phyloP scores from a whole-genome alignment of 2,888 invertebrate species.

The Nematopogon swammerdamellus region DNA sequence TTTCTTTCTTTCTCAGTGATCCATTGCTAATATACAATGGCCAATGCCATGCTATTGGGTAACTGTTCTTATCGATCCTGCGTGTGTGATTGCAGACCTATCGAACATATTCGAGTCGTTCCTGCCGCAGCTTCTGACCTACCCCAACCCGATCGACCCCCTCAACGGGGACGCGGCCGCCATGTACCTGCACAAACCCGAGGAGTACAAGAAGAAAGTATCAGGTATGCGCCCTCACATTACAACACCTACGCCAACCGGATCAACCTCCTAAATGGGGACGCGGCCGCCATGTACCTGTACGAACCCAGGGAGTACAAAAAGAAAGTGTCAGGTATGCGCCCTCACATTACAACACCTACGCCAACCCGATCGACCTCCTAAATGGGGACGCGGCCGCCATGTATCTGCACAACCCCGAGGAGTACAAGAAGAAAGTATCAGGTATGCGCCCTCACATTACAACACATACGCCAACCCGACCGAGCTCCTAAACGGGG shows the following conservation, averaged over 20 bases:
- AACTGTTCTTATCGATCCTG: no score
- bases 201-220: constrained; percentile 99
- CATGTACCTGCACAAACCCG: constrained; percentile 99
- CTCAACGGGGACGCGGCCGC: constrained; percentile 99
- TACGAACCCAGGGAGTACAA: constrained; percentile 99
- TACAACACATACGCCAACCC: constrained; percentile 99
- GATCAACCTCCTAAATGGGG: constrained; percentile 98
- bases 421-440: constrained; percentile 99
- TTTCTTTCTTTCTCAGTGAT: no score
- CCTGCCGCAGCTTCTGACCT: constrained; percentile 97
- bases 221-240: constrained; percentile 66
- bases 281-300: constrained; percentile 98
- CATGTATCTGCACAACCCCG: constrained; percentile 99
- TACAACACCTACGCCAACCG: constrained; percentile 99
- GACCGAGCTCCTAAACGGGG: constrained; percentile 98
- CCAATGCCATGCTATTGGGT: no score
- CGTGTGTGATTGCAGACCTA: constrained; percentile 74
- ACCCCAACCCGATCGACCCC: constrained; percentile 99
- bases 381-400: constrained; percentile 99
- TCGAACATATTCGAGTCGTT: constrained; percentile 99
- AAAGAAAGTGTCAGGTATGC: constrained; percentile 89
- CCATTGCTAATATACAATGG: no score
- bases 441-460: constrained; percentile 66
- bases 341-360: no score
- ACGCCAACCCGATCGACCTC: constrained; percentile 99